Conservation (phyloP, 2,113 vertebrate species). For the Loxodonta africana region DNA sequence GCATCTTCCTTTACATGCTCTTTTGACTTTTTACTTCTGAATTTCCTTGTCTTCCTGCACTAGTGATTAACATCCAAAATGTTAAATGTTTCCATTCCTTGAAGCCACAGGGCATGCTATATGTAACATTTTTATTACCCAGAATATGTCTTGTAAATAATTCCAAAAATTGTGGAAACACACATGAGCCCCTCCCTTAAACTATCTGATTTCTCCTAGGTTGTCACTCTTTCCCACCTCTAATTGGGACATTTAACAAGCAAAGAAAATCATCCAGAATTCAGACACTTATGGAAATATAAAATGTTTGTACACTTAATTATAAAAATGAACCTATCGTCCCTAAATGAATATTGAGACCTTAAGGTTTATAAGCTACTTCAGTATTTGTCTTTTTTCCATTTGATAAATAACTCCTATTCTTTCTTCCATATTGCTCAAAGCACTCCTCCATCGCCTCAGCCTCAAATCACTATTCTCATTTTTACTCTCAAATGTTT, state of each 20-base stretch:
- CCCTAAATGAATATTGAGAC: background rate
- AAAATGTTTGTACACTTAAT: background rate
- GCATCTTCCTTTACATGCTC: background rate
- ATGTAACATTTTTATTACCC: background rate
- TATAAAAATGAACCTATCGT: background rate
- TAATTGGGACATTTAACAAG: background rate
- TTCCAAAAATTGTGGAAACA: background rate
- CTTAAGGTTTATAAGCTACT: background rate
- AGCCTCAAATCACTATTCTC: background rate
- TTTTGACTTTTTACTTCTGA: background rate
- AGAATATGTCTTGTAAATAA: background rate
- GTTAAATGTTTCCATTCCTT: background rate
- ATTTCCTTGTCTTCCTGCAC: background rate
- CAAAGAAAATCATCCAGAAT: background rate
- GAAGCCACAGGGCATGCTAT: background rate
- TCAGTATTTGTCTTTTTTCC: background rate
- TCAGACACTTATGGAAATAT: conserved; percentile 8
- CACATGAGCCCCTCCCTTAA: background rate
- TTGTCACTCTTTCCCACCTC: background rate
- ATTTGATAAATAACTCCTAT: background rate
- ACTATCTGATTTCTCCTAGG: background rate
- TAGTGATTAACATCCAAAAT: background rate
- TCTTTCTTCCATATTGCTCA: background rate
- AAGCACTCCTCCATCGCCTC: background rate
- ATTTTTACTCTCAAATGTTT: background rate